Percentiles rank a stretch among this genome's conserved stretches.
Conservation (phyloP, 2,113 vertebrate species). For the Passer montanus region DNA sequence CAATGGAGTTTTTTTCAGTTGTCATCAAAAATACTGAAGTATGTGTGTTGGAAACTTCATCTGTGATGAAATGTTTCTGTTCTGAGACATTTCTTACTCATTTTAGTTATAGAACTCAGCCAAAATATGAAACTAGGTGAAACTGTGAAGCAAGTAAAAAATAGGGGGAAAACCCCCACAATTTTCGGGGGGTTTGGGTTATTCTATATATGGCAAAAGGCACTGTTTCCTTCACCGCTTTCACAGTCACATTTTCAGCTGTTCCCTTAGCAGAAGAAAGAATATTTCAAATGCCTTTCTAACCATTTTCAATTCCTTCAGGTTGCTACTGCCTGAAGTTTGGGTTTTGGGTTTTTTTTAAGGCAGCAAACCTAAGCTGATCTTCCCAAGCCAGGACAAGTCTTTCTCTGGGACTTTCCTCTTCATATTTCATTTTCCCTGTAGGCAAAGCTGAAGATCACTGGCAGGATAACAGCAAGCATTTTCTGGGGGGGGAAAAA, state of each 20-base stretch:
- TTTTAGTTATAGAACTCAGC: not conserved
- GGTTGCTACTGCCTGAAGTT: not conserved
- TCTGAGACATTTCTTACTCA: slow-evolving; percentile 10
- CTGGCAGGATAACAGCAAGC: not conserved
- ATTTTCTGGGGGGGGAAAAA: not conserved
- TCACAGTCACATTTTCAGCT: not conserved
- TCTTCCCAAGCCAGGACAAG: not conserved
- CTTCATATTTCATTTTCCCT: not conserved
- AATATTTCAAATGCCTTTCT: not conserved
- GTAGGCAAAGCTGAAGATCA: not conserved
- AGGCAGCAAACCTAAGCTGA: not conserved
- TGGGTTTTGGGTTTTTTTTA: not conserved
- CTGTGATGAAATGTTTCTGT: slow-evolving; percentile 10
- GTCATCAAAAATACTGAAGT: slow-evolving; percentile 1
- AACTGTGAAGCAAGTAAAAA: slow-evolving; percentile 23
- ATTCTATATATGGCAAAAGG: not conserved
- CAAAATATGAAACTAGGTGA: not conserved
- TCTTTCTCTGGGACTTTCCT: not conserved
- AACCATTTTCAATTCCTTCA: not conserved
- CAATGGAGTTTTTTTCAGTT: not conserved
- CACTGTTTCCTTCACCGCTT: not conserved
- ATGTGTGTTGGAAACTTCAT: not conserved
- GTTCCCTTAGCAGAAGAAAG: not conserved
- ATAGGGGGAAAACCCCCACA: not conserved
- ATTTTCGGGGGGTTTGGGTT: not conserved